Percentiles rank a stretch among this genome's conserved stretches.
These are phyloP conservation scores for Furnarius figulus DNA, from an alignment of 2,113 vertebrate species.

Conservation along the genomic window DNA sequence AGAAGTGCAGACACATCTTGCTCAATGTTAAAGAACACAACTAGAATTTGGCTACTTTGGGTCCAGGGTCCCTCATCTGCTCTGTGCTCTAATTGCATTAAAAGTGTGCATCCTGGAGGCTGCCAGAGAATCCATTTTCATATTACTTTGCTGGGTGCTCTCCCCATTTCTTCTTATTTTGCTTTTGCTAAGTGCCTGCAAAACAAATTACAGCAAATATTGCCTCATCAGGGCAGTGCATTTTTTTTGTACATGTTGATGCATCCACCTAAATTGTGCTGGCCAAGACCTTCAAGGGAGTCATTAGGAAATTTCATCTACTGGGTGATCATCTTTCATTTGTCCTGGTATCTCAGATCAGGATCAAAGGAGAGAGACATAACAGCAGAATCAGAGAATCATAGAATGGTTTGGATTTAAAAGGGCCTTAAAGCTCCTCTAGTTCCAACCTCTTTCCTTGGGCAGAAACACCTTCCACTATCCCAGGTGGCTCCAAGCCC, in stretches of 20 bases:
- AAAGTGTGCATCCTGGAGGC: neutral
- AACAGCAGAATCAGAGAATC: neutral
- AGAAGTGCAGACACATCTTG: neutral
- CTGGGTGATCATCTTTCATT: neutral
- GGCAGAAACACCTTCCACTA: neutral
- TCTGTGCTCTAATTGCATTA: neutral
- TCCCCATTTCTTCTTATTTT: neutral
- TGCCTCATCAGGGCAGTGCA: neutral
- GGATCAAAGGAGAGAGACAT: neutral
- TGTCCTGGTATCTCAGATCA: neutral
- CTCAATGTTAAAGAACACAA: neutral
- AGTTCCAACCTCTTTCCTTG: neutral
- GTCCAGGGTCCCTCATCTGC: neutral
- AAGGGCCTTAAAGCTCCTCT: neutral
- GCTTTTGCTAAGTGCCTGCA: slow-evolving; percentile 9
- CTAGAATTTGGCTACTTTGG: neutral
- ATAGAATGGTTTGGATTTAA: neutral
- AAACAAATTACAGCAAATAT: slow-evolving; percentile 22
- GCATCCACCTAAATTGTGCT: neutral
- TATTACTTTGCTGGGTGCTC: neutral
- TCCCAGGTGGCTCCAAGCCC: neutral
- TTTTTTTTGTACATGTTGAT: neutral
- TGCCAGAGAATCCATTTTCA: slow-evolving; percentile 8
- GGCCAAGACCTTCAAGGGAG: neutral
- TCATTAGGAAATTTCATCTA: neutral